Evolutionary conservation across 2,888 invertebrate genomes (phyloP).

Genomic region (Epirrhoe tristata): DNA sequence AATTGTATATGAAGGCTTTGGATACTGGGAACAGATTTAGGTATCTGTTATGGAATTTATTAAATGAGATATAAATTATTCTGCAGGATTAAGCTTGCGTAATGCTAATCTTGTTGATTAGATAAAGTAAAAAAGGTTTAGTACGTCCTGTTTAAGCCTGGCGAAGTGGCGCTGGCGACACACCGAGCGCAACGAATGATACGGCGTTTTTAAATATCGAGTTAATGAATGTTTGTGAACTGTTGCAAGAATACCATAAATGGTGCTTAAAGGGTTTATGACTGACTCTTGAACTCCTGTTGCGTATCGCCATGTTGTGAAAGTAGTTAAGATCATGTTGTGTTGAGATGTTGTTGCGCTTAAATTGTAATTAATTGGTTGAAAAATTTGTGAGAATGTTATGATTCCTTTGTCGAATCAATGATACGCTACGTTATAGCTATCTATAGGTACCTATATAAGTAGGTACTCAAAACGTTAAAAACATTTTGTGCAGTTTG

Average conservation of each 20-base stretch:
- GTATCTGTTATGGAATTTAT: slow-evolving; percentile 11
- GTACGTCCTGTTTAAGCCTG: slow-evolving; percentile 14
- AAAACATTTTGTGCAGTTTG: background rate
- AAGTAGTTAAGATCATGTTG: slow-evolving; percentile 5
- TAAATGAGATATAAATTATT: slow-evolving; percentile 7
- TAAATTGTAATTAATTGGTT: slow-evolving; percentile 5
- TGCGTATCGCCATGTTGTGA: slow-evolving; percentile 14
- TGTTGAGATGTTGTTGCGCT: slow-evolving; percentile 16
- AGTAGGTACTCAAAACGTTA: background rate
- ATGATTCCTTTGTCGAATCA: slow-evolving; percentile 6
- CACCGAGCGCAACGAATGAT: background rate
- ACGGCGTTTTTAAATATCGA: background rate
- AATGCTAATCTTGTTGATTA: slow-evolving; percentile 1
- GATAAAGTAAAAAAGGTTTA: slow-evolving; percentile 6
- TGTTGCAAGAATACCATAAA: slow-evolving; percentile 12
- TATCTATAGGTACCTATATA: background rate
- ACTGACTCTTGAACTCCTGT: background rate
- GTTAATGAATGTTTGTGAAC: background rate
- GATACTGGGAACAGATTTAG: slow-evolving; percentile 16
- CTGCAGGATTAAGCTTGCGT: slow-evolving; percentile 3
- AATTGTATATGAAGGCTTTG: slow-evolving; percentile 13
- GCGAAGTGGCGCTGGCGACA: too few relatives aligned
- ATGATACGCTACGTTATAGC: slow-evolving; percentile 3
- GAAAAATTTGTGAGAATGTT: background rate
- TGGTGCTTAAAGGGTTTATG: slow-evolving; percentile 15